Evolutionary conservation across 2,113 vertebrate genomes (phyloP), one percentile per base, ranked within the genome.

Genomic region (Phodopus roborovskii): DNA sequence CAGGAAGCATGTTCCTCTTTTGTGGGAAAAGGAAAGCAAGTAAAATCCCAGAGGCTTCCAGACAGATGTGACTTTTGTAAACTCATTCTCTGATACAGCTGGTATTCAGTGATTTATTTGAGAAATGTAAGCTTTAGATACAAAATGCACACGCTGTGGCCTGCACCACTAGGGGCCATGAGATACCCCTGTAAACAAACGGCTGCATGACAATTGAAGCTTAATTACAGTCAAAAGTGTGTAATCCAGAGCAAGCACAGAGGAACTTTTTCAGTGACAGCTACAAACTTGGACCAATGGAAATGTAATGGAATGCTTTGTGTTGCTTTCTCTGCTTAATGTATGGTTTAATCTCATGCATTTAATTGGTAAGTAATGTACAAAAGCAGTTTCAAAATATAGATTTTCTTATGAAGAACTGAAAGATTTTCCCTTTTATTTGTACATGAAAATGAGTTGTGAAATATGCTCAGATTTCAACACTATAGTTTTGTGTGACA

Each of bases 81-180:
- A 79, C 30, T 42, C 20, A 6, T 64, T 15, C 1, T 95, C 24
- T 87, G 53, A 45, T 22, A 28, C 33, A 73, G 39, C 56, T 90
- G n/a, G 39, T n/a, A 3, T 74, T 62, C 19, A 13, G 70, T 64
- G 71, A 62, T 73, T 60, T 56, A 10, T 71, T 96, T 84, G 39
- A 33, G 87, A n/a, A 64, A 50, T 42, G 28, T 24, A 88, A 42
- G 94, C 7, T 94, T 48, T 58, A 36, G 93, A 90, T 98, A 68
- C 53, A 88, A 42, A 84, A 68, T 50, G 95, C 87, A 97, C 50
- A 66, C 64, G 92, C n/a, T n/a, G n/a, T 85, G 60, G 13, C 83
- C 28, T 58, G 24, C 48, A 83, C 98, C 95, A 97, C 97, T 98
- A 98, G 97, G 97, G 97, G 97, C 96, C 97, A 94, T 95, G 86